A percentile compares a stretch with the other conserved stretches of the same genome.
Conservation (phyloP, 2,888 invertebrate genomes). For the Villa cingulata region DNA sequence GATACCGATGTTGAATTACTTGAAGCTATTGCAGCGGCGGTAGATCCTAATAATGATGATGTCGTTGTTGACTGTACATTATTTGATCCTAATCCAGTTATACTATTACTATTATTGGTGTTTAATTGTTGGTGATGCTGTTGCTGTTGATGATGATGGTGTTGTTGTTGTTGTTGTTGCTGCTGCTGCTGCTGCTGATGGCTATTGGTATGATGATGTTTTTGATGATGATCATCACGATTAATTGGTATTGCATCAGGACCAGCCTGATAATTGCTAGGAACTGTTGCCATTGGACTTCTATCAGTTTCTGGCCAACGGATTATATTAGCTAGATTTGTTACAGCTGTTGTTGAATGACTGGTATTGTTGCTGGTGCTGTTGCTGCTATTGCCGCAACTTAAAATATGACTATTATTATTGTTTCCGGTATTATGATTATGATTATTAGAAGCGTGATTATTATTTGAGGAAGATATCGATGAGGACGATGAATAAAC, state of each 20-base stretch:
- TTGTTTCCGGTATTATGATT: constrained; percentile 6
- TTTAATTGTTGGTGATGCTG: constrained; percentile 11
- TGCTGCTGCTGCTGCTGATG: constrained; percentile 3
- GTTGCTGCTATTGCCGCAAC: constrained; percentile 6
- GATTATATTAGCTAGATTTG: constrained; percentile 16
- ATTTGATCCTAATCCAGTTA: neutral
- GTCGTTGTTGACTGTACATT: no score
- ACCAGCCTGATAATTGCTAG: constrained; percentile 38
- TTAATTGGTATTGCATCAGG: constrained; percentile 22
- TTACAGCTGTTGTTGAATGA: constrained; percentile 13
- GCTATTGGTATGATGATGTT: constrained; percentile 1
- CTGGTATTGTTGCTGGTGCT: constrained; percentile 6
- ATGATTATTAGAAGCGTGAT: constrained; percentile 1
- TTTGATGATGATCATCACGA: constrained; percentile 11
- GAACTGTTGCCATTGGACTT: constrained; percentile 37
- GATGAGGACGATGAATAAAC: constrained; percentile 1
- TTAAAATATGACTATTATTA: constrained; percentile 5
- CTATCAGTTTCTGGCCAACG: constrained; percentile 26
- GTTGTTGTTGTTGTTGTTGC: constrained; percentile 11
- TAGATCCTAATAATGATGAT: neutral
- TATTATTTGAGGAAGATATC: constrained; percentile 1
- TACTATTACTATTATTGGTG: neutral
- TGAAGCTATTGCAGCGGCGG: no score
- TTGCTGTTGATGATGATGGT: constrained; percentile 12
- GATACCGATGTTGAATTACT: constrained; percentile 4